Evolutionary conservation across 2,888 invertebrate species (phyloP), one percentile per base, ranked within the genome.

Genomic region (Scaptomyza flava): DNA sequence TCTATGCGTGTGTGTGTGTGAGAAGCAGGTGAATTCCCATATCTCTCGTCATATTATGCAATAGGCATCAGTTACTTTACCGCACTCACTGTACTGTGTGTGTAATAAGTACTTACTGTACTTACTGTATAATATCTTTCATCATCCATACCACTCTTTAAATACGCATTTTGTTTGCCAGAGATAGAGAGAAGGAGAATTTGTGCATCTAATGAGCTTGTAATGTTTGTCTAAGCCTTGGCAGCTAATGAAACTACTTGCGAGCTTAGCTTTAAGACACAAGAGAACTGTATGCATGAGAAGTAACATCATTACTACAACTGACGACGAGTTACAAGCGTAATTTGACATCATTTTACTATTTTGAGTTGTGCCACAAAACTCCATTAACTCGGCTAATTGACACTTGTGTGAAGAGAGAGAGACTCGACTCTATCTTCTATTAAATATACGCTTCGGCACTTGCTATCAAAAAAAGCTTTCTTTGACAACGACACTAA

Each of bases 151-250:
- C 31, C 31, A 1, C 31, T 31, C 31, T 43, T 41, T 41, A 47
- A 27, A 6, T 41, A 43, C 33, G 8, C 27, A 54, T 46, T 57
- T 53, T 30, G 36, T 51, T 34, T 8, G 30, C 9, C 9, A 36
- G n/a, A n/a, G n/a, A 9, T 0, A 3, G 38, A 41, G 77, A 87
- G n/a, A n/a, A n/a, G n/a, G n/a, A n/a, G n/a, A n/a, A n/a, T 70
- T 74, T 72, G 52, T 65, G 54, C 65, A 36, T 74, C 64, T 72
- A 68, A 83, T 86, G 87, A 80, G 81, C 78, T 69, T 48, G 59
- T 69, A 60, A 65, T 69, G 50, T 57, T 47, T 59, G 52, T 42
- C 50, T 43, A 33, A 47, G 64, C 23, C 54, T 60, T 14, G 56
- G 34, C 23, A 47, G 45, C 50, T 63, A 64, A 63, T 60, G 72